Base-by-base conservation (phyloP, 2,888 invertebrate genomes). In the Conistra vaccinii region DNA sequence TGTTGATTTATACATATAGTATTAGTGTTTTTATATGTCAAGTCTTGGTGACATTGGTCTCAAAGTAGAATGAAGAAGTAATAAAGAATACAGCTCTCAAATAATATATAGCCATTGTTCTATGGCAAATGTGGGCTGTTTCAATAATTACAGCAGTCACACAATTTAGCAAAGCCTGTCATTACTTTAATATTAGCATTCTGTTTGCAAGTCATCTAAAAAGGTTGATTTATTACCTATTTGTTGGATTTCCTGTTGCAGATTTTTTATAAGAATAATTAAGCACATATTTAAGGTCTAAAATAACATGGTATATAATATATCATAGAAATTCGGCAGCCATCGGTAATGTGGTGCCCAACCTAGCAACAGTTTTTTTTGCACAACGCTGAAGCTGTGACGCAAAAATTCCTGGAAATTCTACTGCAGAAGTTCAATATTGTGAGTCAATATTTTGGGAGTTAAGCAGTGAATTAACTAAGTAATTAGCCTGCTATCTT, bases 161-260 rank as follows among this genome's bases (percentile, higher is more conserved):
- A 29, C 35, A 76, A 76, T 73, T 72, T 67, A 42, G 63, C 17
- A 39, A 7, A n/a, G 29, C 12, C 71, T 73, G 63, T 72, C 61
- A 83, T 85, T 81, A 85, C 10, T 20, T 17, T 83, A 70, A 86
- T 79, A 3, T 58, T 20, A 67, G 62, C 32, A 60, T 76, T 65
- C 17, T 76, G 75, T 65, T 67, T 51, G 76, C 71, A 74, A 74
- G 73, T 72, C 75, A 74, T 73, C 58, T 66, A 79, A 83, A 78
- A 79, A 85, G 17, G 45, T 69, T 75, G 69, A 81, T 86, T 81
- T 84, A 84, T 78, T 77, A 66, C 61, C 29, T 35, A 70, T 73
- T 63, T 67, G 67, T 61, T 61, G 63, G 58, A 57, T 76, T 76
- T 78, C 78, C 76, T 75, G 69, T 32, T 55, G 65, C 17, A 35